These are phyloP conservation scores for Ctenopoma multispine DNA, from an alignment of 2,797 vertebrate genomes.

Conservation along the genomic window DNA sequence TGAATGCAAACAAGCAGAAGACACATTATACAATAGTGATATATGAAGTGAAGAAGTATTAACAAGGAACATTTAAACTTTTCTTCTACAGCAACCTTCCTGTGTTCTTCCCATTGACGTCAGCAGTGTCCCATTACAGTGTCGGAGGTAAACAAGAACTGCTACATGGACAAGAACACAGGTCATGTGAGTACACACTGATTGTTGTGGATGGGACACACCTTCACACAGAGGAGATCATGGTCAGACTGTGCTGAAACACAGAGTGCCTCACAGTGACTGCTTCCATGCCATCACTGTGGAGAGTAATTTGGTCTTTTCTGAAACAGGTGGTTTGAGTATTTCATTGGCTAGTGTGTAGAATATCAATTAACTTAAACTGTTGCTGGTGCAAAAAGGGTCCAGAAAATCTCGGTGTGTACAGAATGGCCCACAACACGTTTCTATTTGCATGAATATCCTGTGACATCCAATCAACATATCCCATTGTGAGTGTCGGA, in stretches of 20 bases:
- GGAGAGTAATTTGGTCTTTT: conserved; percentile 16
- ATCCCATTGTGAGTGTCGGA: conserved; percentile 81
- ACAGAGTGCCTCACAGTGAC: not conserved
- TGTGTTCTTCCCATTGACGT: too few relatives aligned
- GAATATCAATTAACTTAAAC: conserved; percentile 47
- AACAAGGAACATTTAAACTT: too few relatives aligned
- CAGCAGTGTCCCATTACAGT: too few relatives aligned
- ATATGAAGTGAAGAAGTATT: too few relatives aligned
- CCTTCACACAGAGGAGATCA: not conserved
- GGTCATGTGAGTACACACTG: not conserved
- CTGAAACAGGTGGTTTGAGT: conserved; percentile 39
- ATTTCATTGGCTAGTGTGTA: conserved; percentile 19
- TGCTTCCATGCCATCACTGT: conserved; percentile 6
- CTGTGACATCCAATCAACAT: conserved; percentile 69
- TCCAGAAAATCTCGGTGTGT: conserved; percentile 35
- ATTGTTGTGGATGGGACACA: not conserved
- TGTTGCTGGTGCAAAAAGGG: conserved; percentile 30
- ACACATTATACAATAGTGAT: too few relatives aligned
- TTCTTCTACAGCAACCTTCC: too few relatives aligned
- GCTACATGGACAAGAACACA: too few relatives aligned
- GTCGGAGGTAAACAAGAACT: too few relatives aligned
- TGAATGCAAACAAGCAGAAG: too few relatives aligned
- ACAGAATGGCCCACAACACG: conserved; percentile 33
- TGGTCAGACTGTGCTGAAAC: too few relatives aligned
- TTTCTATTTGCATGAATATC: conserved; percentile 57